phyloP scores from a whole-genome alignment of 1,140 invertebrate genomes.

The Chrysopa pallens region DNA sequence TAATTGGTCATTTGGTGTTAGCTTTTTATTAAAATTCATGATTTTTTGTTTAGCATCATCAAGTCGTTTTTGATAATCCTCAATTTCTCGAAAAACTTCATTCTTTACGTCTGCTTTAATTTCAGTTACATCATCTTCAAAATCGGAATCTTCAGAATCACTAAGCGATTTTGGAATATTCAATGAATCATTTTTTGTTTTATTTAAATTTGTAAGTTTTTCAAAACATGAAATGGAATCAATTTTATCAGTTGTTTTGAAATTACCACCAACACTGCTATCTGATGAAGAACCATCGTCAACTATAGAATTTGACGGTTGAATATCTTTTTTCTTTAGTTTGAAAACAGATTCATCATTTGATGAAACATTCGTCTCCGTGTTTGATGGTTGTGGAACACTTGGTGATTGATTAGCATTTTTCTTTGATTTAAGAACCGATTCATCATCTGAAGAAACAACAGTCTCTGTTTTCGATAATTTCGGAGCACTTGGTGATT shows the following conservation, averaged over 20 bases:
- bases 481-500: too few relatives aligned
- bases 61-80: conserved; percentile 26
- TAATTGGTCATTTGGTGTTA: conserved; percentile 13
- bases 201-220: conserved; percentile 12
- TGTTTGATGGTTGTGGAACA: not conserved
- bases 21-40: conserved; percentile 24
- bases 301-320: not conserved
- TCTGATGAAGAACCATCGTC: conserved; percentile 23
- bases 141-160: conserved; percentile 19
- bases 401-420: not conserved
- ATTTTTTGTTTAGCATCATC: conserved; percentile 30
- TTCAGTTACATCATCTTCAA: conserved; percentile 10
- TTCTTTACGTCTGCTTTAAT: conserved; percentile 23
- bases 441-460: not conserved
- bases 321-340: not conserved
- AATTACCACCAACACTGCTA: conserved; percentile 26
- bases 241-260: conserved; percentile 21
- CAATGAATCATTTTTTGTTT: conserved; percentile 18
- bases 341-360: not conserved
- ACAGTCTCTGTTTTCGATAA: too few relatives aligned
- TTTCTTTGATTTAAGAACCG: not conserved
- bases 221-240: conserved; percentile 24
- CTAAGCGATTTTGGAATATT: conserved; percentile 9
- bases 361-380: not conserved
- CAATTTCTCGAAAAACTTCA: conserved; percentile 26